Evolutionary conservation across 37 sponge, comb jelly and placozoan genomes (phyloP).

Genomic region (Cliona cf. orientalis): DNA sequence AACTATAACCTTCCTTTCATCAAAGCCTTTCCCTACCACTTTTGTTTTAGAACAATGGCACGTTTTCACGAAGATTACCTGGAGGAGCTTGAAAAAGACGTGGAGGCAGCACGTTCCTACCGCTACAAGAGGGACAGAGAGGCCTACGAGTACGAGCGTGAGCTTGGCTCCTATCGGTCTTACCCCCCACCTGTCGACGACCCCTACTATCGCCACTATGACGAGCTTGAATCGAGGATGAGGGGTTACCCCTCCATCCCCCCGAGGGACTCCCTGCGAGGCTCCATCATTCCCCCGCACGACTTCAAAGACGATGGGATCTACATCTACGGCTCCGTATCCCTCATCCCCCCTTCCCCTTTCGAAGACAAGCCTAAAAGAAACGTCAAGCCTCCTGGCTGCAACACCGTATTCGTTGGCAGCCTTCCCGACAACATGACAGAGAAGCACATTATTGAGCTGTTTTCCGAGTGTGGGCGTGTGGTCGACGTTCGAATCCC

Average conservation of each 20-base stretch:
- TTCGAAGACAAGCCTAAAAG: slow-evolving; percentile 42
- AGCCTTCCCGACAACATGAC: slow-evolving; percentile 58
- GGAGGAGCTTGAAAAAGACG: slow-evolving; percentile 13
- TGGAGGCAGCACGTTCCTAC: slow-evolving; percentile 9
- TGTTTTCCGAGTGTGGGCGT: slow-evolving; percentile 66
- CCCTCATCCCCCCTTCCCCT: slow-evolving; percentile 29
- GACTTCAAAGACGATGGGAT: slow-evolving; percentile 7
- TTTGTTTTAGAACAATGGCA: too few relatives aligned
- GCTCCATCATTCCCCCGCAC: neutral
- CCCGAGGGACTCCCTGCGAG: neutral
- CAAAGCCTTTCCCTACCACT: too few relatives aligned
- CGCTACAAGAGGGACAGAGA: slow-evolving; percentile 16
- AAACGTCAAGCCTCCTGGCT: slow-evolving; percentile 37
- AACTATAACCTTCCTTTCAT: too few relatives aligned
- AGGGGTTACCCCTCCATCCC: neutral
- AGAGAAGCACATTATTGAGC: slow-evolving; percentile 65
- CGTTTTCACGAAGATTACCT: slow-evolving; percentile 36
- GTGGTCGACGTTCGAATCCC: slow-evolving; percentile 62
- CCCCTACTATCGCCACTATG: slow-evolving; percentile 17
- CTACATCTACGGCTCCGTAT: slow-evolving; percentile 36
- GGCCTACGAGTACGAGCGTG: slow-evolving; percentile 2
- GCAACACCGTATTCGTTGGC: slow-evolving; percentile 76
- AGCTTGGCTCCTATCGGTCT: neutral
- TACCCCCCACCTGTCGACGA: slow-evolving; percentile 14
- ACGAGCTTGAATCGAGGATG: neutral